Conservation (phyloP, 2,888 invertebrate genomes). For the Neocrepidodera transversa region DNA sequence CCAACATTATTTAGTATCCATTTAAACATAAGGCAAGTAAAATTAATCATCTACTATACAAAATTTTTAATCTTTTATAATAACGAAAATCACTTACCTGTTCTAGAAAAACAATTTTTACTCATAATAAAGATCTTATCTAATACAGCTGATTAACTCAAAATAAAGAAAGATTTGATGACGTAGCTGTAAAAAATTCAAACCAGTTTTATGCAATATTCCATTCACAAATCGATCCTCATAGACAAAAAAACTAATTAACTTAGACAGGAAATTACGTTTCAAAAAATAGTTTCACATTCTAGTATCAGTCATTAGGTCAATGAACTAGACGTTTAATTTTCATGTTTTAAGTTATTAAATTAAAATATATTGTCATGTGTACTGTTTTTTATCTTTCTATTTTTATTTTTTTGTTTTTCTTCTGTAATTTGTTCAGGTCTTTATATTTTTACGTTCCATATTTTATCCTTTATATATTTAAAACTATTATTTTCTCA, state of each 20-base stretch:
- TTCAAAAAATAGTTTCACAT: conserved; percentile 6
- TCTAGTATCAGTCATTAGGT: background rate
- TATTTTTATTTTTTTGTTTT: too few relatives aligned
- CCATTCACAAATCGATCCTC: background rate
- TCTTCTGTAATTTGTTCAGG: too few relatives aligned
- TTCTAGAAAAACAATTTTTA: background rate
- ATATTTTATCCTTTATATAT: too few relatives aligned
- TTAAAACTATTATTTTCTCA: too few relatives aligned
- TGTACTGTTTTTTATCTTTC: too few relatives aligned
- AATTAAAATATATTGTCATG: too few relatives aligned
- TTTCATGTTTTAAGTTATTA: too few relatives aligned
- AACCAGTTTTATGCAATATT: conserved; percentile 6
- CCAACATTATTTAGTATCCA: too few relatives aligned
- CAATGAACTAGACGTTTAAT: background rate
- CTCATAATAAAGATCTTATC: conserved; percentile 1
- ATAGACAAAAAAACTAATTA: conserved; percentile 1
- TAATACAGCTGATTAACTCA: background rate
- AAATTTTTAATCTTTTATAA: too few relatives aligned
- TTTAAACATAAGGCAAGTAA: too few relatives aligned
- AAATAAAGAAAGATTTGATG: conserved; percentile 2
- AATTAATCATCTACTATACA: too few relatives aligned
- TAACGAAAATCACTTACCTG: background rate
- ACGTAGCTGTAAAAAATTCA: background rate
- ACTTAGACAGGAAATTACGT: conserved; percentile 7
- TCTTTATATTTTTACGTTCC: too few relatives aligned